These are phyloP conservation scores for Branchellion lobata DNA, from an alignment of 2,888 invertebrate species.

Conservation along the genomic window DNA sequence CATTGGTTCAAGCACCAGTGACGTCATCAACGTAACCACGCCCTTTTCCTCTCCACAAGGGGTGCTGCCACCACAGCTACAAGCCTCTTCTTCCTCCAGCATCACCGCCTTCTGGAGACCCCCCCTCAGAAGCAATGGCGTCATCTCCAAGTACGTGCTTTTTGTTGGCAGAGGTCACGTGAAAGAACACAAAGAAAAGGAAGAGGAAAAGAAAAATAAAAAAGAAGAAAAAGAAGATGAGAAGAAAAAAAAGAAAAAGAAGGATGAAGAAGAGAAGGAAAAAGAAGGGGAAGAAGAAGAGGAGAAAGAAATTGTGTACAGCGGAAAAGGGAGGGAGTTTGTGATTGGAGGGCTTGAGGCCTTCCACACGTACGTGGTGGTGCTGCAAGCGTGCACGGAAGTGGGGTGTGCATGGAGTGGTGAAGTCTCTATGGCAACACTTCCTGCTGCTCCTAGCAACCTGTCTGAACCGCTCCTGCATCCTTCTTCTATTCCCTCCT, in stretches of 20 bases:
- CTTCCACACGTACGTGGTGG: background rate
- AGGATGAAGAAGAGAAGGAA: too few species aligned
- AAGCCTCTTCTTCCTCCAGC: background rate
- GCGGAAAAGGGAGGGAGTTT: background rate
- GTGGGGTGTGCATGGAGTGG: background rate
- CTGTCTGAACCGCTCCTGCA: background rate
- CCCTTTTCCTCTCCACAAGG: constrained; percentile 6
- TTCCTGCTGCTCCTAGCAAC: background rate
- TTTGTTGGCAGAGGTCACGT: background rate
- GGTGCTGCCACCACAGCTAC: background rate
- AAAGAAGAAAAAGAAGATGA: too few species aligned
- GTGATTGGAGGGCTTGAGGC: background rate
- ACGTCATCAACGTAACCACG: background rate
- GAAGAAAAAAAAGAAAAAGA: too few species aligned
- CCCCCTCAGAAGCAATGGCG: background rate
- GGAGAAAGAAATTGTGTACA: background rate
- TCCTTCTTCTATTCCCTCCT: too few species aligned
- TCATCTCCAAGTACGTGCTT: background rate
- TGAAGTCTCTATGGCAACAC: background rate
- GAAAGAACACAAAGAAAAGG: too few species aligned
- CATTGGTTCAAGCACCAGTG: background rate
- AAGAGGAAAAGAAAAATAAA: too few species aligned
- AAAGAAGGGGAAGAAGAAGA: background rate
- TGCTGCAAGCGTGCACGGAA: background rate
- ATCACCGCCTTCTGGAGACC: background rate